Base-by-base conservation (phyloP, 1,140 invertebrate genomes). In the Cepaea nemoralis region DNA sequence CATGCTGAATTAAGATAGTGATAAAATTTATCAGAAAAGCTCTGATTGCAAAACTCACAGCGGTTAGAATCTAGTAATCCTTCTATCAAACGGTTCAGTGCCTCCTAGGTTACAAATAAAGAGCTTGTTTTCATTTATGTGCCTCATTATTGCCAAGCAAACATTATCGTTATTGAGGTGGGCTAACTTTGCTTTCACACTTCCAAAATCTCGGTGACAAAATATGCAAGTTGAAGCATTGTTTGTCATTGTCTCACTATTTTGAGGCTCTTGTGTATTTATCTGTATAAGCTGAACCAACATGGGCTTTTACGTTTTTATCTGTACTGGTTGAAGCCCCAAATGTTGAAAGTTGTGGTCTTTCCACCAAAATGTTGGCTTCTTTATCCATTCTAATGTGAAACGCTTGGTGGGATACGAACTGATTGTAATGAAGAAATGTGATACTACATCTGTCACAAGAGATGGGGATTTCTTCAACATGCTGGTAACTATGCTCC, bases 321-420 rank as follows among this genome's bases (percentile, higher is more conserved):
- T n/a, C n/a, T n/a, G n/a, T n/a, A n/a, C n/a, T n/a, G n/a, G n/a
- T n/a, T n/a, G n/a, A n/a, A n/a, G n/a, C n/a, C n/a, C n/a, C n/a
- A n/a, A n/a, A n/a, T n/a, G n/a, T n/a, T n/a, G n/a, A n/a, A n/a
- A n/a, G n/a, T n/a, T n/a, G n/a, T n/a, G n/a, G n/a, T n/a, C n/a
- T n/a, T n/a, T n/a, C n/a, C n/a, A n/a, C n/a, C 14, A 6, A 24
- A 40, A 66, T 24, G 14, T 2, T 22, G 27, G 24, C 75, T 63
- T 77, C 75, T 39, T 77, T 77, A 33, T 77, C 75, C 75, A 77
- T 63, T 42, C 75, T 63, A 10, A 35, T 66, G 50, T 77, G 75
- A 37, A 59, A 59, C n/a, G 48, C 75, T 39, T 77, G 31, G 37
- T 77, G 75, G 0, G 75, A 77, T 39, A 77, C 75, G 39, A 77